phyloP scores from a whole-genome alignment of 2,888 invertebrate genomes.

The Melanostoma mellinum region DNA sequence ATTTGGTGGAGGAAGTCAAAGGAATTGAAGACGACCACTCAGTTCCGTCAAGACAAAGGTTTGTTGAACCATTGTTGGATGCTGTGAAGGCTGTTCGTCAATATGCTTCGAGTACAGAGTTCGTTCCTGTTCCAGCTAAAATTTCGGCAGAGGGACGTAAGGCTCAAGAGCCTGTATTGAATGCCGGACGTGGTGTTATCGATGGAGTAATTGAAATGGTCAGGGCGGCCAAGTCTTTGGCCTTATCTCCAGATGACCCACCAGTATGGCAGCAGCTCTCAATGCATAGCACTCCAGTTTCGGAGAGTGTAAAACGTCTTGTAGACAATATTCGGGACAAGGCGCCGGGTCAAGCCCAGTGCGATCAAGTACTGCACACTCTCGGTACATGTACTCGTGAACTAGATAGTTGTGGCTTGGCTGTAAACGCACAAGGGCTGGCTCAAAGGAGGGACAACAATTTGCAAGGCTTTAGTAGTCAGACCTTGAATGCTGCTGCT shows the following conservation, averaged over 20 bases:
- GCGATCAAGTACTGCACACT: slow-evolving; percentile 91
- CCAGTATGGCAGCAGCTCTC: slow-evolving; percentile 97
- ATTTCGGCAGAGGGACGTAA: slow-evolving; percentile 92
- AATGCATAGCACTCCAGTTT: slow-evolving; percentile 96
- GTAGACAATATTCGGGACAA: slow-evolving; percentile 96
- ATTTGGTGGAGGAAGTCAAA: slow-evolving; percentile 97
- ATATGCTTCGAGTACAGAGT: slow-evolving; percentile 97
- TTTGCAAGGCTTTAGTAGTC: slow-evolving; percentile 89
- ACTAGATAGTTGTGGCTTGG: slow-evolving; percentile 93
- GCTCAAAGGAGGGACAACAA: slow-evolving; percentile 87
- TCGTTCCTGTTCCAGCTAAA: slow-evolving; percentile 94
- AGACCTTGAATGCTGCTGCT: slow-evolving; percentile 89
- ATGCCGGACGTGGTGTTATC: slow-evolving; percentile 89
- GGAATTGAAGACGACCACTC: slow-evolving; percentile 92
- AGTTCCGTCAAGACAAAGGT: slow-evolving; percentile 88
- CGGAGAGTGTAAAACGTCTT: slow-evolving; percentile 96
- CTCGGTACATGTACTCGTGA: slow-evolving; percentile 89
- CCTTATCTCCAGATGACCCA: slow-evolving; percentile 94
- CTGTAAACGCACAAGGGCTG: slow-evolving; percentile 92
- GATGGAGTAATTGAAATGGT: slow-evolving; percentile 96
- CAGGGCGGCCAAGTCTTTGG: slow-evolving; percentile 93
- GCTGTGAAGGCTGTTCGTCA: slow-evolving; percentile 96
- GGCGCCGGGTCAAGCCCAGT: slow-evolving; percentile 97
- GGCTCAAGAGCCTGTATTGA: slow-evolving; percentile 93
- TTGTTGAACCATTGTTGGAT: slow-evolving; percentile 92